These are phyloP conservation scores for Drosophila prolongata DNA, from an alignment of 2,888 invertebrate genomes.

Conservation along the genomic window DNA sequence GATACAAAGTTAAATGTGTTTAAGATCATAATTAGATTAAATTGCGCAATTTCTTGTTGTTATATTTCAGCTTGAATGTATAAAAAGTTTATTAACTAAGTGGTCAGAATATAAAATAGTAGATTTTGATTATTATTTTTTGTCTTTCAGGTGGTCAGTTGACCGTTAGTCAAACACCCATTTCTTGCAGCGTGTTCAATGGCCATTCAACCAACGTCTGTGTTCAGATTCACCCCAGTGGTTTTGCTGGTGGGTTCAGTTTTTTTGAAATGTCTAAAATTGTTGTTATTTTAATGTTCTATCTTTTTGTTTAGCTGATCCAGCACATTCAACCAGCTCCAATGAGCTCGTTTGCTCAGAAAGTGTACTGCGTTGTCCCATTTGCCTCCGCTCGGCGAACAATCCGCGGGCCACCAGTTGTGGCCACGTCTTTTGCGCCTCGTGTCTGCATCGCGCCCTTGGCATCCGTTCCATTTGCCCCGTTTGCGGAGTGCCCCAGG, in stretches of 20 bases:
- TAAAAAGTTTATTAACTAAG: no score
- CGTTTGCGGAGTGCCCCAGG: not conserved
- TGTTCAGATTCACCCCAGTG: not conserved
- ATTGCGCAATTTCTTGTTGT: no score
- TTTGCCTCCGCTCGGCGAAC: not conserved
- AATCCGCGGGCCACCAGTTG: not conserved
- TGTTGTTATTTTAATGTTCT: not conserved
- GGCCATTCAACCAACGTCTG: not conserved
- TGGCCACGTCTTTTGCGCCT: slow-evolving; percentile 6
- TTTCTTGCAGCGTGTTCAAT: not conserved
- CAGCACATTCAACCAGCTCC: not conserved
- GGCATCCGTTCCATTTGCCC: not conserved
- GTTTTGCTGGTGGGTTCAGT: not conserved
- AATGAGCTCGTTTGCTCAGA: not conserved
- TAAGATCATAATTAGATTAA: no score
- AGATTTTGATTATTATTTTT: not conserved
- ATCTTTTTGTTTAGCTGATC: not conserved
- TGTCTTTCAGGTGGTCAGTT: not conserved
- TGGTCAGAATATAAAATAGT: no score
- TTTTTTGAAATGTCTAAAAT: not conserved
- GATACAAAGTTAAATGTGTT: no score
- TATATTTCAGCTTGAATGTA: no score
- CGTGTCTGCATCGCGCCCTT: not conserved
- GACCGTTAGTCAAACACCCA: not conserved
- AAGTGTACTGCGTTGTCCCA: slow-evolving; percentile 1